phyloP scores from a whole-genome alignment of 2,113 vertebrate species.

The Xiphophorus couchianus region DNA sequence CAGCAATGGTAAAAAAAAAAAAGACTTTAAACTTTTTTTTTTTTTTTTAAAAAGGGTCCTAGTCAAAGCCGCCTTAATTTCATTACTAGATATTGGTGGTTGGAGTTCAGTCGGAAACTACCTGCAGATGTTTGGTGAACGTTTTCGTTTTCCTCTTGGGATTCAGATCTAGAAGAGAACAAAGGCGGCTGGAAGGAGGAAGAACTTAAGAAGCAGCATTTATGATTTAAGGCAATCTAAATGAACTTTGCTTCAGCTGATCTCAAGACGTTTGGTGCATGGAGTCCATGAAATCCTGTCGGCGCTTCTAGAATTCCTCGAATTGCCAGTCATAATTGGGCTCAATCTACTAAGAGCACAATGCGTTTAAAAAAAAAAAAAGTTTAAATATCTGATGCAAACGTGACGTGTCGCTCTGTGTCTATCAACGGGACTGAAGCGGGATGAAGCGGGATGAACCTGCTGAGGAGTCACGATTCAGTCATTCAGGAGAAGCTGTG shows the following conservation, averaged over 20 bases:
- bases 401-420: neutral
- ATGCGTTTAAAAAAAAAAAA: neutral
- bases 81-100: too few species aligned
- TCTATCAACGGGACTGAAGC: slow-evolving; percentile 8
- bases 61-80: neutral
- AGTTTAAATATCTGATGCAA: neutral
- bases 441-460: neutral
- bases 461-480: slow-evolving; percentile 42
- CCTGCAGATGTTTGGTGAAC: too few species aligned
- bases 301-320: neutral
- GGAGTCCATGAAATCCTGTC: neutral
- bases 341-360: neutral
- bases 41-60: neutral
- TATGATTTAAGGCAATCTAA: too few species aligned
- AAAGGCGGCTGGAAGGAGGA: too few species aligned
- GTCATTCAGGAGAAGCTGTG: neutral
- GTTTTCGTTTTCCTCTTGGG: too few species aligned
- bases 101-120: too few species aligned
- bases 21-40: neutral
- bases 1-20: neutral
- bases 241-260: neutral
- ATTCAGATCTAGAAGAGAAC: too few species aligned
- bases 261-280: neutral
- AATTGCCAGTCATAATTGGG: too few species aligned
- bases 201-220: too few species aligned